phyloP scores from a whole-genome alignment of 2,113 vertebrate genomes.

The Malurus cyaneus region DNA sequence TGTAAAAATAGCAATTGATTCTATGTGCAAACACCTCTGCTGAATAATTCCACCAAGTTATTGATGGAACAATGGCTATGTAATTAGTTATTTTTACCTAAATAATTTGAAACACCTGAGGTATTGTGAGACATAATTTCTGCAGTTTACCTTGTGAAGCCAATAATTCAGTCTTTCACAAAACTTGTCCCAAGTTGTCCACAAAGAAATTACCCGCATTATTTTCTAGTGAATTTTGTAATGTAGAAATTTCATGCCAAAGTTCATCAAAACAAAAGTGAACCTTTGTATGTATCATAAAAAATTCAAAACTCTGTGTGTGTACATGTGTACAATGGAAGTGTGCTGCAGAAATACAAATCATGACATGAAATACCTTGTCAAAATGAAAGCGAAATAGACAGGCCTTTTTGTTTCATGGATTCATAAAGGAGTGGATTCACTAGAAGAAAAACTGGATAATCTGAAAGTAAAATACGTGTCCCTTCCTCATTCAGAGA shows the following conservation, averaged over 20 bases:
- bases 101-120: neutral
- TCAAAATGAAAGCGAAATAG: neutral
- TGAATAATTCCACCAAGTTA: neutral
- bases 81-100: neutral
- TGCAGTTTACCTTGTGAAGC: neutral
- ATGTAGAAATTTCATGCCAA: neutral
- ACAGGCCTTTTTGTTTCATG: neutral
- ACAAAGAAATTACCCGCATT: neutral
- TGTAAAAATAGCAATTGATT: neutral
- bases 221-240: neutral
- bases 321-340: neutral
- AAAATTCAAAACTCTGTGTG: neutral
- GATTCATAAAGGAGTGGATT: neutral
- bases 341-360: neutral
- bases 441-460: neutral
- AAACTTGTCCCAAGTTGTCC: neutral
- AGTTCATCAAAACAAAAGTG: neutral
- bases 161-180: neutral
- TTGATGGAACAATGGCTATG: neutral
- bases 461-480: neutral
- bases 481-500: neutral
- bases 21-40: neutral
- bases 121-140: neutral
- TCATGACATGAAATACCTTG: neutral
- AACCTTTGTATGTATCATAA: neutral